phyloP scores from a whole-genome alignment of 2,888 invertebrate genomes.

The Ecliptopera silaceata region DNA sequence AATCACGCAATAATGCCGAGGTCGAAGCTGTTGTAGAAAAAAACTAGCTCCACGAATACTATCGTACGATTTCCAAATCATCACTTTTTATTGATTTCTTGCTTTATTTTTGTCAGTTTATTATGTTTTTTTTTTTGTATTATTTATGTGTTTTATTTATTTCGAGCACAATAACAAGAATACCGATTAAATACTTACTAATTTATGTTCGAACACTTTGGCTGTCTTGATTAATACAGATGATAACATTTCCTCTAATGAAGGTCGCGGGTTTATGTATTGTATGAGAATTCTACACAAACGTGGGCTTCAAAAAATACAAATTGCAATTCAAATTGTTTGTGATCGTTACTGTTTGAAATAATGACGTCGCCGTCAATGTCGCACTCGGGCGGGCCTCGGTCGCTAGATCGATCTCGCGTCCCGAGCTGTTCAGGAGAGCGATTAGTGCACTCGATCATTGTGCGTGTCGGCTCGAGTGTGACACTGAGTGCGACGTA shows the following conservation, averaged over 20 bases:
- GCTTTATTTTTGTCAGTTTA: slow-evolving; percentile 56
- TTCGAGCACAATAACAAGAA: slow-evolving; percentile 53
- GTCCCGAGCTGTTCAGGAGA: slow-evolving; percentile 27
- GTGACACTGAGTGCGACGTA: slow-evolving; percentile 87
- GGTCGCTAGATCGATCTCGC: slow-evolving; percentile 46
- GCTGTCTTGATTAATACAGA: slow-evolving; percentile 46
- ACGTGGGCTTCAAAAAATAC: slow-evolving; percentile 58
- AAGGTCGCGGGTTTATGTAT: slow-evolving; percentile 63
- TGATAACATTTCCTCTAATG: slow-evolving; percentile 52
- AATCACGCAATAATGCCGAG: slow-evolving; percentile 34
- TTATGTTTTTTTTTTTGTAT: slow-evolving; percentile 47
- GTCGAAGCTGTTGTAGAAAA: slow-evolving; percentile 76
- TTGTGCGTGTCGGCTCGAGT: slow-evolving; percentile 38
- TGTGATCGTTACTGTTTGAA: slow-evolving; percentile 44
- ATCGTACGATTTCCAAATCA: slow-evolving; percentile 50
- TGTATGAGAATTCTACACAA: slow-evolving; percentile 42
- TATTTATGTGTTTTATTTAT: slow-evolving; percentile 43
- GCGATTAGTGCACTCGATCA: slow-evolving; percentile 17
- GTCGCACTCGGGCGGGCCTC: slow-evolving; percentile 57
- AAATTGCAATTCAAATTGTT: slow-evolving; percentile 36
- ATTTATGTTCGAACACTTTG: slow-evolving; percentile 52
- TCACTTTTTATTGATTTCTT: slow-evolving; percentile 45
- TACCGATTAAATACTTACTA: slow-evolving; percentile 52
- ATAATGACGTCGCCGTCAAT: slow-evolving; percentile 59
- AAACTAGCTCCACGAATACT: slow-evolving; percentile 75